Evolutionary conservation across 2,888 invertebrate species (phyloP), one percentile per base, ranked within the genome.

Genomic region (Caenorhabditis japonica): DNA sequence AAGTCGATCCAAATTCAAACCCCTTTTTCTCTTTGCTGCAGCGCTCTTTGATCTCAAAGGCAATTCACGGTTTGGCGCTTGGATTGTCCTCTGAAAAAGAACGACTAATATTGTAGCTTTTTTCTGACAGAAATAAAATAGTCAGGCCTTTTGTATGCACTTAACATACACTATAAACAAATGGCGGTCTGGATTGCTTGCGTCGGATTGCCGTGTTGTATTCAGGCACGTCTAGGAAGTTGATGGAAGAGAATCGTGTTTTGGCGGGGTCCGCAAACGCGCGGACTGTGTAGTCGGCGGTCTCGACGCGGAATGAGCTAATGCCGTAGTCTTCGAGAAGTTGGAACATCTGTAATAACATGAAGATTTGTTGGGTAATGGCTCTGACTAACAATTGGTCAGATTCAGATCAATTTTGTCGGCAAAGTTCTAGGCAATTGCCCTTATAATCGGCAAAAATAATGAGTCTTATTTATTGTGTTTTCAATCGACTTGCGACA

Each of bases 251-350:
- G 55, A 71, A 71, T 3, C 52, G 49, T 0, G 71, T 71, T 34
- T 56, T 61, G 13, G 30, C 49, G 3, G 71, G 71, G 15, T 71
- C 51, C 23, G 62, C 71, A 21, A 38, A 71, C 0, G 62, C 71
- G 4, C 71, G 61, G 12, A 71, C 71, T 3, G 62, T 71, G 56
- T 71, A 71, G 43, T 71, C 71, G 2, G 61, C 62, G 2, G 71
- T 71, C 33, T 71, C 56, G 5, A 71, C 61, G 5, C 62, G 61
- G 49, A 71, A 56, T 5, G 61, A 47, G 19, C 25, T 43, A 27
- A 71, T 62, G n/a, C 71, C 71, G 58, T 62, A 71, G 25, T 71
- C 71, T 3, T 71, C 62, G 39, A 71, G 62, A 15, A 71, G 62
- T 62, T 71, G 71, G 55, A 71, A 71, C 71, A 71, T 62, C 70